Conservation (phyloP, 2,888 invertebrate genomes). For the Protonemura montana region DNA sequence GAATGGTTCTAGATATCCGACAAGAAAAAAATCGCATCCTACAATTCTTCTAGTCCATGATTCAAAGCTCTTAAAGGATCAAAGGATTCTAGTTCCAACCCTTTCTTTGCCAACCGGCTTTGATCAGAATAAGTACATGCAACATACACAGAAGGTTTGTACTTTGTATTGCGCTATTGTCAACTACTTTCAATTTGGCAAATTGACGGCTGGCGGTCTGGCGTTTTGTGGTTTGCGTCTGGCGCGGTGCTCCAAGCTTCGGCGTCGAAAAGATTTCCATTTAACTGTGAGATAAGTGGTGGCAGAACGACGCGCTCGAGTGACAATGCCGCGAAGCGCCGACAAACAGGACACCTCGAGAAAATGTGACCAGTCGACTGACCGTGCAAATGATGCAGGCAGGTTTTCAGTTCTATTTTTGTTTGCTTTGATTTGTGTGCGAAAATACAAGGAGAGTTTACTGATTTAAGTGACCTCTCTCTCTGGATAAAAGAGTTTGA, state of each 20-base stretch:
- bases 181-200: neutral
- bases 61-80: neutral
- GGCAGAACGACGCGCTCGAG: neutral
- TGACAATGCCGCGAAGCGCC: neutral
- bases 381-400: neutral
- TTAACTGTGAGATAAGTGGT: neutral
- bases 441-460: neutral
- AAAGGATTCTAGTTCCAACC: neutral
- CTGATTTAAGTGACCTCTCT: neutral
- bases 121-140: slow-evolving; percentile 12
- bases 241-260: neutral
- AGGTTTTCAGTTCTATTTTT: neutral
- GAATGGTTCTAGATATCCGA: neutral
- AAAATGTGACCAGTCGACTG: neutral
- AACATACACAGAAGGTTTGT: neutral
- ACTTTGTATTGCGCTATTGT: neutral
- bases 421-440: neutral
- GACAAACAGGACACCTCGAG: neutral
- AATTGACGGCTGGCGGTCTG: neutral
- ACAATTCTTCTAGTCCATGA: neutral
- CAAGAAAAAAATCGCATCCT: neutral
- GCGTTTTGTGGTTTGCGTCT: neutral
- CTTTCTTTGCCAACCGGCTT: neutral
- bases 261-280: neutral
- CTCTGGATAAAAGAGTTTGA: too few species aligned